These are phyloP conservation scores for Leucozona laternaria DNA, from an alignment of 2,888 invertebrate species.

Conservation along the genomic window DNA sequence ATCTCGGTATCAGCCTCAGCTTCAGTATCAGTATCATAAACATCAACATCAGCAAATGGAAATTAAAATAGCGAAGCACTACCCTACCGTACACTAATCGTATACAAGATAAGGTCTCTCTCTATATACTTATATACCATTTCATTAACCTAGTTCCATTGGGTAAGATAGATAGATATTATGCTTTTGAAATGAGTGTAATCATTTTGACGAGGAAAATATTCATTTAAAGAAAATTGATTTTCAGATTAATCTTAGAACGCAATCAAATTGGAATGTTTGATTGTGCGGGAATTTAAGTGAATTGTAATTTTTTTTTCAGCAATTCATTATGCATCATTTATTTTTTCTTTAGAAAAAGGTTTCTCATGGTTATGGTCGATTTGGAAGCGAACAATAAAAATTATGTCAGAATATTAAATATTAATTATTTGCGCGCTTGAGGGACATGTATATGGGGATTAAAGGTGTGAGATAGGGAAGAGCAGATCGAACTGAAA, in stretches of 20 bases:
- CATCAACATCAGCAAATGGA: conserved; percentile 22
- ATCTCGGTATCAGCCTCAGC: background rate
- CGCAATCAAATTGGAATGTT: background rate
- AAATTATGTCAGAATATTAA: too few species aligned
- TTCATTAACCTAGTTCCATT: conserved; percentile 20
- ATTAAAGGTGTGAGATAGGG: too few species aligned
- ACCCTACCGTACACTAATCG: background rate
- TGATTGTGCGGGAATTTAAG: background rate
- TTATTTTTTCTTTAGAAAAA: background rate
- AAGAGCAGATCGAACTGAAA: too few species aligned
- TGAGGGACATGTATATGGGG: too few species aligned
- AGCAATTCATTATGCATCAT: background rate
- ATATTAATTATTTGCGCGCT: too few species aligned
- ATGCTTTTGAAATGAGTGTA: background rate
- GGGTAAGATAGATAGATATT: background rate
- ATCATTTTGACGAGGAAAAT: background rate
- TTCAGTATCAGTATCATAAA: background rate
- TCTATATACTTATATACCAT: background rate
- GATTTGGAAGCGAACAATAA: background rate
- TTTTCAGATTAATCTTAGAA: background rate
- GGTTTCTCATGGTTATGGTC: background rate
- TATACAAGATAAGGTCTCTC: background rate
- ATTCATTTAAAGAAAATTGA: conserved; percentile 1
- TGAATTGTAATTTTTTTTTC: background rate
- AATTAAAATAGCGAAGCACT: conserved; percentile 14